Base-by-base conservation (phyloP, 2,888 invertebrate species). In the Cheilosia scutellata region DNA sequence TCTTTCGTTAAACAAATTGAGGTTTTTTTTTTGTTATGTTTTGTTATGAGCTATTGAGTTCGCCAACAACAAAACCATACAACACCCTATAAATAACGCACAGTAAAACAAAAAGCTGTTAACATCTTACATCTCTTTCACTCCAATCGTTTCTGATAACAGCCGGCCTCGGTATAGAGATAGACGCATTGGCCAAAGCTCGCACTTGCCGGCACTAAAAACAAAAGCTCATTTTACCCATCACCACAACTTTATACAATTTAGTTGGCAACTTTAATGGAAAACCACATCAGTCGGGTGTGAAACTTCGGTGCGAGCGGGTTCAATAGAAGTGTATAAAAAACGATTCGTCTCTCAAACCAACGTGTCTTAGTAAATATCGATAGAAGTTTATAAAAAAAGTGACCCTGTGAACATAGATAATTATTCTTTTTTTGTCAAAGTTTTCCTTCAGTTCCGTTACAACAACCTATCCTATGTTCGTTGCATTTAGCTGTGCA, bases 231-330 rank as follows among this genome's bases (percentile, higher is more conserved):
- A 47, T 60, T 20, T 58, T 66, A 55, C 42, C 33, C 72, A 47
- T 51, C 31, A 68, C 29, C 68, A 20, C 53, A 72, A 27, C 44
- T 57, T 6, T 20, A 47, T 31, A 33, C 29, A 29, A 55, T 55
- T 57, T 68, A 53, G 63, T 75, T 84, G 51, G 25, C 49, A 84
- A 47, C 57, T 77, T 77, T 62, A 55, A 44, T 57, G 16, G 40
- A 79, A 68, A 78, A 63, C 55, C 62, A 47, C 66, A 20, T 90
- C 88, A 91, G 91, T 91, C 90, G 89, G 89, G 89, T 88, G 90
- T 89, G 89, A 88, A 90, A 89, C 91, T 90, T 90, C 90, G 89
- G 89, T 89, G 89, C 88, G 90, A 88, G 88, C 88, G 89, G 89
- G 89, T 88, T 53, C n/a, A 70, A 3, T 70, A 58, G 6, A 70